phyloP scores from a whole-genome alignment of 2,113 vertebrate genomes.

The Campylomormyrus numenius region DNA sequence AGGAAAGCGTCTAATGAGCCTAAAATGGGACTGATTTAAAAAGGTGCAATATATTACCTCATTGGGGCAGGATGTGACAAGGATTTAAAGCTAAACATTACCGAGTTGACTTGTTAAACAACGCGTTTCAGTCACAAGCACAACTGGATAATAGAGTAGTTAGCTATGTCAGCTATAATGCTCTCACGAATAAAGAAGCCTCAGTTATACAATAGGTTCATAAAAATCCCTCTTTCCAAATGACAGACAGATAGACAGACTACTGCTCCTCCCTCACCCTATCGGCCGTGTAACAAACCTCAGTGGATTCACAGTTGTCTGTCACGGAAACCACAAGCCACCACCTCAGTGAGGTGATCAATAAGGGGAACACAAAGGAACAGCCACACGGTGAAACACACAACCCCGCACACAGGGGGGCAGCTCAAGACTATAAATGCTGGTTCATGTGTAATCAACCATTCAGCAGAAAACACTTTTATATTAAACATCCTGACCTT shows the following conservation, averaged over 20 bases:
- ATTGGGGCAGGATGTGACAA: not conserved
- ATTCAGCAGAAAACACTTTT: not conserved
- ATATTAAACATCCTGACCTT: not conserved
- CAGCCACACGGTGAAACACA: not conserved
- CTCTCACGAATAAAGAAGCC: not conserved
- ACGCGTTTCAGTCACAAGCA: not conserved
- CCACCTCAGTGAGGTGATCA: not conserved
- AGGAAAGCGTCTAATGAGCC: not conserved
- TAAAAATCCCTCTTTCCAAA: not conserved
- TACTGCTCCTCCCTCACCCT: not conserved
- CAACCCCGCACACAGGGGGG: not conserved
- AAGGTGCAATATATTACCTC: not conserved
- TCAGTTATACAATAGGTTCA: not conserved
- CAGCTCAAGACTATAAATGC: not conserved
- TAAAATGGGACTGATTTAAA: not conserved
- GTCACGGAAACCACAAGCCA: not conserved
- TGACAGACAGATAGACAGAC: not conserved
- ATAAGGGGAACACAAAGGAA: not conserved
- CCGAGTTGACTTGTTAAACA: not conserved
- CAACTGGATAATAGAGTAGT: not conserved
- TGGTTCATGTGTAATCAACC: not conserved
- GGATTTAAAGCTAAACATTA: not conserved
- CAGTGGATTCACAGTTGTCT: not conserved
- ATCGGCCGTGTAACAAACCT: slow-evolving; percentile 28
- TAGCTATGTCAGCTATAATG: not conserved